Base-by-base conservation (phyloP, 2,113 vertebrate species). In the Percopsis transmontana region DNA sequence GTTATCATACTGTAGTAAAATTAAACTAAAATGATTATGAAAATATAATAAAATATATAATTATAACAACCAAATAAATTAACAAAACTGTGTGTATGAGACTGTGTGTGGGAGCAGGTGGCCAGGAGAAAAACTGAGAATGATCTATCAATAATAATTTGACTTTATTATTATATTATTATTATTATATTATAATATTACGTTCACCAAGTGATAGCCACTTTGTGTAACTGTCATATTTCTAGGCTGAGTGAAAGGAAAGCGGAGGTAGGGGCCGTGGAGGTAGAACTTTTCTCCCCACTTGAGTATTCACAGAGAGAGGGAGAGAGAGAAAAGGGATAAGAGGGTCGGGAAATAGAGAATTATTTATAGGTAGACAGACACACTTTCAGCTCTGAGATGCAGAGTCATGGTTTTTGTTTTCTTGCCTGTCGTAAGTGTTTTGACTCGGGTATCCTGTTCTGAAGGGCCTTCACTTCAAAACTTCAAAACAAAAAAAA, bases 31-130 rank as follows among this genome's bases (percentile, higher is more conserved):
- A n/a, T n/a, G n/a, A n/a, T n/a, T n/a, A n/a, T n/a, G n/a, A n/a
- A n/a, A n/a, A n/a, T n/a, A n/a, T n/a, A n/a, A n/a, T n/a, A n/a
- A n/a, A n/a, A n/a, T n/a, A n/a, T n/a, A n/a, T n/a, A n/a, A n/a
- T n/a, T n/a, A n/a, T n/a, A n/a, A n/a, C n/a, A n/a, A n/a, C n/a
- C n/a, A n/a, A n/a, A n/a, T n/a, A n/a, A n/a, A n/a, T n/a, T n/a
- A n/a, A n/a, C n/a, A n/a, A n/a, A n/a, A n/a, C n/a, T n/a, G 18
- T 63, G 60, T 21, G 64, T 44, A 53, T 70, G 51, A 58, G 64
- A 64, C 44, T 62, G 58, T 48, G 18, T 44, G 65, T 44, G 33
- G 70, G 78, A 88, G 84, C 88, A 88, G 87, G 82, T 88, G 87
- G 74, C 61, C 74, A 21, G 64, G 70, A 15, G 63, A 62, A 42